phyloP scores from a whole-genome alignment of 2,797 vertebrate genomes.

The Enteromius afrohamiltoni region DNA sequence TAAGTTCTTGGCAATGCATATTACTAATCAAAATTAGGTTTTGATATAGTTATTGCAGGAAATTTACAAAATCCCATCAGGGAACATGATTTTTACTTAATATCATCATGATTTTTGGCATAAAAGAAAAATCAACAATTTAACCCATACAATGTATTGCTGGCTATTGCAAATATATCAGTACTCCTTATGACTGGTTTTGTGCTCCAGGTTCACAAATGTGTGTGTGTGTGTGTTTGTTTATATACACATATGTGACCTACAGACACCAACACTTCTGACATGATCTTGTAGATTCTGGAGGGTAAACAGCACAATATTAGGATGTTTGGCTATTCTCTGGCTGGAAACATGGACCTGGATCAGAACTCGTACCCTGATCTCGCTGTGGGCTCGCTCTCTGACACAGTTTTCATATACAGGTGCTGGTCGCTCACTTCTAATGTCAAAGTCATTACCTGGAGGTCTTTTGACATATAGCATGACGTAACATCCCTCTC shows the following conservation, averaged over 20 bases:
- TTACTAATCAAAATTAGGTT: too few relatives aligned
- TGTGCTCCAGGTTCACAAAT: too few relatives aligned
- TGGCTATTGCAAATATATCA: neutral
- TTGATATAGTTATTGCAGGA: too few relatives aligned
- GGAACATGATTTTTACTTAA: too few relatives aligned
- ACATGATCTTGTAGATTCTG: conserved; percentile 79
- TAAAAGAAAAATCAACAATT: too few relatives aligned
- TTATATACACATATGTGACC: too few relatives aligned
- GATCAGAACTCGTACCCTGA: conserved; percentile 96
- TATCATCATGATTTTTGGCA: too few relatives aligned
- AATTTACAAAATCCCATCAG: too few relatives aligned
- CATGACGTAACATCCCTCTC: neutral
- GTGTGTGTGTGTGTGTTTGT: too few relatives aligned
- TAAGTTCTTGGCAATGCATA: too few relatives aligned
- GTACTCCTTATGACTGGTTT: too few relatives aligned
- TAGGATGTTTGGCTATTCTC: conserved; percentile 90
- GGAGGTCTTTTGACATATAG: neutral
- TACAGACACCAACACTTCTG: neutral
- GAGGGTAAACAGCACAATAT: conserved; percentile 80
- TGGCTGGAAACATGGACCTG: conserved; percentile 96
- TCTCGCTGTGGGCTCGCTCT: conserved; percentile 92
- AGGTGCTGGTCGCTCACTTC: conserved; percentile 75
- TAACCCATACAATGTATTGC: neutral
- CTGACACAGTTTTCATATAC: conserved; percentile 89
- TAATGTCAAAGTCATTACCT: neutral